phyloP scores from a whole-genome alignment of 2,888 invertebrate genomes.

The Apamea sordens region DNA sequence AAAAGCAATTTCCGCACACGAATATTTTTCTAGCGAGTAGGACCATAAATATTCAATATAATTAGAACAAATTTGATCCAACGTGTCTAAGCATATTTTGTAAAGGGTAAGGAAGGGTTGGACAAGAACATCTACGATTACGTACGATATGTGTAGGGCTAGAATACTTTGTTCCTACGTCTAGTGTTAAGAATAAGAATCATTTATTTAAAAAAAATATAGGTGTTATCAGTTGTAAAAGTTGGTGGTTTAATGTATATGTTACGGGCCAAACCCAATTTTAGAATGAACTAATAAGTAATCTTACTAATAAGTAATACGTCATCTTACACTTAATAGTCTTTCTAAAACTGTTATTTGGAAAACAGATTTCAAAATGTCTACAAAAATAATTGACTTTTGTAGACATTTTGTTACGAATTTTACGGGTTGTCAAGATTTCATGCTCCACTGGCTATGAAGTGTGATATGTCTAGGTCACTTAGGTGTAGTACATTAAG shows the following conservation, averaged over 20 bases:
- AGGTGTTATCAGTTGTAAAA: not conserved
- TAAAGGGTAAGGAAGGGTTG: slow-evolving; percentile 13
- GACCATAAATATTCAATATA: slow-evolving; percentile 46
- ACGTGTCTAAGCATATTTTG: slow-evolving; percentile 32
- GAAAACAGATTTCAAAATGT: not conserved
- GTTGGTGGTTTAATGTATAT: not conserved
- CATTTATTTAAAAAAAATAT: not conserved
- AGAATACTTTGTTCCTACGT: not conserved
- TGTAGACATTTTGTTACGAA: not conserved
- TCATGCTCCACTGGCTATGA: not conserved
- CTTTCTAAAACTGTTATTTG: not conserved
- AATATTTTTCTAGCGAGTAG: slow-evolving; percentile 16
- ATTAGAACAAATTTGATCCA: slow-evolving; percentile 30
- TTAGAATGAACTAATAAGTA: too few species aligned
- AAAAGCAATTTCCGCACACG: slow-evolving; percentile 42
- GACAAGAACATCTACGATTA: not conserved
- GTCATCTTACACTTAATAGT: not conserved
- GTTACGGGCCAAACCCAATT: too few species aligned
- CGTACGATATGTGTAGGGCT: not conserved
- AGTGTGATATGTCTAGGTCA: too few species aligned
- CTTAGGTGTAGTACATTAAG: not conserved
- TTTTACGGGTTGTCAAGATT: not conserved
- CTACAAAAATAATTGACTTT: not conserved
- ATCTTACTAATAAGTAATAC: not conserved
- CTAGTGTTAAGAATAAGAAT: not conserved